Evolutionary conservation across 2,797 vertebrate genomes (phyloP).

Genomic region (Pipistrellus pipistrellus): DNA sequence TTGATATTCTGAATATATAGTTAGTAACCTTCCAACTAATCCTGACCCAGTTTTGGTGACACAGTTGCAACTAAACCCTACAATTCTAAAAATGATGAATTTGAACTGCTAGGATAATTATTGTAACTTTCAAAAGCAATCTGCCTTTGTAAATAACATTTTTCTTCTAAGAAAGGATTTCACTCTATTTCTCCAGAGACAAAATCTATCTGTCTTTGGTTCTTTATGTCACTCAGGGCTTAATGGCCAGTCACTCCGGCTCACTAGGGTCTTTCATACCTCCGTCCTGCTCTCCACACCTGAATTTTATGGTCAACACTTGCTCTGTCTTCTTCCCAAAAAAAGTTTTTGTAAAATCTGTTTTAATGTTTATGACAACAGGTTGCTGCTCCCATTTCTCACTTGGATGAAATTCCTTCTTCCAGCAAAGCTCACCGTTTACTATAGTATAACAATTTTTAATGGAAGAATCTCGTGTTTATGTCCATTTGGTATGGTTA

Average conservation of each 20-base stretch:
- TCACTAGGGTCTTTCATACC: rapidly evolving
- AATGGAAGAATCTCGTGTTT: background rate
- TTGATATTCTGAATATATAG: background rate
- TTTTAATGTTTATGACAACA: background rate
- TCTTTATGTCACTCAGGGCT: background rate
- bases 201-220: background rate
- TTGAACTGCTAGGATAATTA: background rate
- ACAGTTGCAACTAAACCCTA: background rate
- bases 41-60: background rate
- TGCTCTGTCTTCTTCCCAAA: background rate
- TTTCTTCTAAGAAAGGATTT: background rate
- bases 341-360: background rate
- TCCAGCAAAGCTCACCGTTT: background rate
- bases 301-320: background rate
- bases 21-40: background rate
- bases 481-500: background rate
- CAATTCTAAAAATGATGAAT: conserved; percentile 2
- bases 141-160: background rate
- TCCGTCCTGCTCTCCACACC: background rate
- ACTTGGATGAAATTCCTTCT: background rate
- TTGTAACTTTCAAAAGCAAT: background rate
- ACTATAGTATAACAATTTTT: background rate
- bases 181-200: background rate
- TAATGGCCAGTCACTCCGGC: too few relatives aligned
- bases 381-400: background rate